phyloP scores from a whole-genome alignment of 2,888 invertebrate genomes.

The Byasa hedistus region DNA sequence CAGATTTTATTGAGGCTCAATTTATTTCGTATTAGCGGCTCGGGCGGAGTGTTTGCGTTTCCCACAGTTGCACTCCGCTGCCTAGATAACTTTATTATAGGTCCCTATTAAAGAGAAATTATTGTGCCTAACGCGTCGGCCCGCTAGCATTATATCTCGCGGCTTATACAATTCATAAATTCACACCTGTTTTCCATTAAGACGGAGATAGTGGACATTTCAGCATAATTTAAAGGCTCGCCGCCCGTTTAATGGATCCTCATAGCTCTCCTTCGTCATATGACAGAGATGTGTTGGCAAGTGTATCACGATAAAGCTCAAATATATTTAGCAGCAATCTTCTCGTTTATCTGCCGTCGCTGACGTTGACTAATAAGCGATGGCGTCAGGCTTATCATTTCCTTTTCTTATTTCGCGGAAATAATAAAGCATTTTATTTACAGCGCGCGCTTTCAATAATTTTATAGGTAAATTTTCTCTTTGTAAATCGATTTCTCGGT shows the following conservation, averaged over 20 bases:
- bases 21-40: slow-evolving; percentile 30
- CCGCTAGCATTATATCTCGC: slow-evolving; percentile 22
- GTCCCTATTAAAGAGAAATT: slow-evolving; percentile 32
- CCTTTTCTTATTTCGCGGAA: slow-evolving; percentile 17
- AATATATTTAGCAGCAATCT: slow-evolving; percentile 28
- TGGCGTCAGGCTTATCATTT: slow-evolving; percentile 10
- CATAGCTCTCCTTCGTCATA: slow-evolving; percentile 24
- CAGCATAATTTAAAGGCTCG: slow-evolving; percentile 26
- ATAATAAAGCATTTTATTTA: slow-evolving; percentile 15
- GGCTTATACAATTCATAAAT: slow-evolving; percentile 31
- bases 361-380: slow-evolving; percentile 24
- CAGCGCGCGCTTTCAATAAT: not conserved
- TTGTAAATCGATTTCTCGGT: too few species aligned
- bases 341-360: slow-evolving; percentile 15
- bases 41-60: slow-evolving; percentile 28
- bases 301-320: slow-evolving; percentile 24
- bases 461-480: not conserved
- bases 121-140: slow-evolving; percentile 26
- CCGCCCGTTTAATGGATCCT: slow-evolving; percentile 21
- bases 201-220: slow-evolving; percentile 27
- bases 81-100: slow-evolving; percentile 31
- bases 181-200: slow-evolving; percentile 32
- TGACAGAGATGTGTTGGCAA: slow-evolving; percentile 22
- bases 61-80: slow-evolving; percentile 30
- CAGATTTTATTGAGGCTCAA: slow-evolving; percentile 30